Base-by-base conservation (phyloP, 2,888 invertebrate species). In the Epirrhoe alternata region DNA sequence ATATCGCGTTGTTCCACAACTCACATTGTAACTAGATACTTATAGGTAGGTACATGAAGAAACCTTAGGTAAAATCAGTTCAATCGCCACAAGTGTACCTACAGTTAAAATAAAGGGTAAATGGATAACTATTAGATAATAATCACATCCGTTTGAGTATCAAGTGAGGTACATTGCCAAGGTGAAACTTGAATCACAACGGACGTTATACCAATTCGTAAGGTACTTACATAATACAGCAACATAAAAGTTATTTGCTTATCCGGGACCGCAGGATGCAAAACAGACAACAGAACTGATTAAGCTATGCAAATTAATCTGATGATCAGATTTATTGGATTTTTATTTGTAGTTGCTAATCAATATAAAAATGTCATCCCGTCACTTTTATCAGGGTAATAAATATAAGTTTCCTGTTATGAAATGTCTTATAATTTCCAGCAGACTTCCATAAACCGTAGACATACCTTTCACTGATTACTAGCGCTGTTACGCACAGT, bases 111-210 rank as follows among this genome's bases (percentile, higher is more conserved):
- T 38, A 38, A 38, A 8, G 38, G 38, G 38, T 38, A 38, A 7
- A 8, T 38, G 10, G 8, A 38, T 38, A 8, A 38, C 8, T 38
- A 38, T 38, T 38, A 10, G 8, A 38, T 38, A 38, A 42, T 12
- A 42, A 5, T 49, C 17, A 60, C 31, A 62, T 63, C 55, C 59
- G 55, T 42, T 55, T 24, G 47, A 47, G 38, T 24, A 35, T 42
- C 33, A 17, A 38, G 4, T 24, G 24, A 33, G 47, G 17, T 56
- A 65, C 69, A 71, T 64, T 70, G 71, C 64, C 67, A 73, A 70
- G 67, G 70, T 71, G 64, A 71, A 71, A 71, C 73, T 67, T 16
- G 51, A 64, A 67, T 64, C 42, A 58, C 59, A 65, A 61, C 70
- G 71, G 70, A 73, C 70, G 56, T 62, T 68, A 63, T 55, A 47